A percentile compares a stretch with the other conserved stretches of the same genome.
Evolutionary conservation across 2,888 invertebrate species (phyloP).

Genomic region (Sesia apiformis): DNA sequence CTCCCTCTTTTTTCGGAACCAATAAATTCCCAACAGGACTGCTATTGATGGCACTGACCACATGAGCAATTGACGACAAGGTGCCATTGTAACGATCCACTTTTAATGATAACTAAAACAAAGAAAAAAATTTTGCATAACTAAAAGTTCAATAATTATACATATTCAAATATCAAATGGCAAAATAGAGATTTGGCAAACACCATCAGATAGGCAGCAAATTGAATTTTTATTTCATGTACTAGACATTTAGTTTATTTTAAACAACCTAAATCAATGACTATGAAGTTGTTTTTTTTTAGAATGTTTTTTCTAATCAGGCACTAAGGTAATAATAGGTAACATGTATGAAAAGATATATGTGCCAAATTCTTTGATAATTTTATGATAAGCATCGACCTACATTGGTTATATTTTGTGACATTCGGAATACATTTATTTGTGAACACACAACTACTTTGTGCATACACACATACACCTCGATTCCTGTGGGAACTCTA

Average conservation of each 20-base stretch:
- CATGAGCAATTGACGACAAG: slow-evolving; percentile 83
- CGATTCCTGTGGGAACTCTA: no score
- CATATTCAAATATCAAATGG: no score
- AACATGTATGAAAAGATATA: not conserved
- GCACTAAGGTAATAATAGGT: no score
- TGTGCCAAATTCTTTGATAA: not conserved
- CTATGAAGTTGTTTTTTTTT: no score
- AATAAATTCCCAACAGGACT: slow-evolving; percentile 84
- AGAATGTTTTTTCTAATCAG: no score
- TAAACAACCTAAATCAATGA: no score
- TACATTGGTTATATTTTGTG: not conserved
- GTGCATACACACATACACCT: no score
- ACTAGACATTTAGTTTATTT: no score
- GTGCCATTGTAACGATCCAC: slow-evolving; percentile 86
- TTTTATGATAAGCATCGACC: not conserved
- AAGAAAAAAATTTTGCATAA: slow-evolving; percentile 17
- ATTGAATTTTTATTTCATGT: no score
- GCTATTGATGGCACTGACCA: slow-evolving; percentile 87
- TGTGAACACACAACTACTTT: slow-evolving; percentile 8
- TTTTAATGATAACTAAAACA: slow-evolving; percentile 74
- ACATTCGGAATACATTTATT: not conserved
- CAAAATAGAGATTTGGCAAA: no score
- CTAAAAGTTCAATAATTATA: no score
- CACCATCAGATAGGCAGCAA: no score
- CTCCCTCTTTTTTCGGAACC: slow-evolving; percentile 87